Evolutionary conservation across 2,888 invertebrate species (phyloP).

Genomic region (Cheilosia variabilis): DNA sequence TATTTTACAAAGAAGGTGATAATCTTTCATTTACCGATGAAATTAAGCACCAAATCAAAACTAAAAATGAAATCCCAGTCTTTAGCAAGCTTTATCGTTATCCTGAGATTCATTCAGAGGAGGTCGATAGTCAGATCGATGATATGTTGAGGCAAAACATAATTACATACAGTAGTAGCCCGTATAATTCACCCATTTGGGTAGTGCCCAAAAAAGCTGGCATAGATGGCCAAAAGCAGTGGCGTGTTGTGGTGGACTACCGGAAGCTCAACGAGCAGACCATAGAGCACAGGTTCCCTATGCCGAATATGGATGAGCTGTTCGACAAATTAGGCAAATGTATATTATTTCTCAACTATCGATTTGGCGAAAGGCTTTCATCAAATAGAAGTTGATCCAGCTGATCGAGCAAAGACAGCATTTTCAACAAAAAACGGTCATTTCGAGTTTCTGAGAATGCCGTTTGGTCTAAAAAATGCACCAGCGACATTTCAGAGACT

Average conservation of each 20-base stretch:
- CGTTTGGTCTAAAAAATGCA: slow-evolving; percentile 5
- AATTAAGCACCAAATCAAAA: slow-evolving; percentile 18
- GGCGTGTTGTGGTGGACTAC: slow-evolving; percentile 8
- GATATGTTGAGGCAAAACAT: slow-evolving; percentile 15
- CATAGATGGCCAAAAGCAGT: slow-evolving; percentile 10
- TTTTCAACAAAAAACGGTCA: slow-evolving; percentile 73
- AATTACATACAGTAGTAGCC: neutral
- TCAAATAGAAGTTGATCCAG: neutral
- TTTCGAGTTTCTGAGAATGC: slow-evolving; percentile 6
- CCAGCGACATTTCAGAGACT: slow-evolving; percentile 29
- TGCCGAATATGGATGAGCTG: slow-evolving; percentile 77
- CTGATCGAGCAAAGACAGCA: neutral
- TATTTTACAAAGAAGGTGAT: slow-evolving; percentile 15
- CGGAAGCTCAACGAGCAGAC: neutral
- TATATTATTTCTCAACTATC: neutral
- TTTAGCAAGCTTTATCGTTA: slow-evolving; percentile 22
- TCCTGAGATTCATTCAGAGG: slow-evolving; percentile 15
- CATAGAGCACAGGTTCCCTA: slow-evolving; percentile 75
- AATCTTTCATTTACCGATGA: slow-evolving; percentile 3
- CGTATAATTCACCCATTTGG: neutral
- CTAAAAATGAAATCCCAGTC: slow-evolving; percentile 26
- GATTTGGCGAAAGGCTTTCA: neutral
- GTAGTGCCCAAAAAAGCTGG: slow-evolving; percentile 17
- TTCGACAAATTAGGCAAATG: slow-evolving; percentile 73
- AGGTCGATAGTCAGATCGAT: slow-evolving; percentile 23